Evolutionary conservation across 2,113 vertebrate genomes (phyloP), one percentile per base, ranked within the genome.

Genomic region (Halichoeres trimaculatus): DNA sequence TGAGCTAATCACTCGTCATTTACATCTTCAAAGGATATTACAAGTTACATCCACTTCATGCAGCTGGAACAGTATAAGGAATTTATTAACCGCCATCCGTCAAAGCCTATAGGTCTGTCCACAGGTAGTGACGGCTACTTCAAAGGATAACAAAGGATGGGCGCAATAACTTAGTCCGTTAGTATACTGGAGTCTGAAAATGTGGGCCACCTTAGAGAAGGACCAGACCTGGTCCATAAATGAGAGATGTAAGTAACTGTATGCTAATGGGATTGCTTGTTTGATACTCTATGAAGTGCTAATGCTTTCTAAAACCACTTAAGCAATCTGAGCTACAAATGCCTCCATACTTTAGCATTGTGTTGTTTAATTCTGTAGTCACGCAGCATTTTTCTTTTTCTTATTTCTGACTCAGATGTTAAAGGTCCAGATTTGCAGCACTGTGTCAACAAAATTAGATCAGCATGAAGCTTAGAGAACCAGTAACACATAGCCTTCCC

Each of bases 1-100:
- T 68, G 66, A 87, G 82, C 82, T 86, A 87, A 89, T 85, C 80
- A 85, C 80, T 81, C 78, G 75, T 85, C 83, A 90, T 86, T 90
- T 84, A 77, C 61, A 85, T 85, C 71, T 85, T 84, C 66, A 68
- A 65, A 83, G 73, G 73, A 87, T 84, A 80, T 67, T 73, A 45
- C 62, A 76, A 84, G 50, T 81, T 87, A 38, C 69, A 85, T 59
- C 67, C 55, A 60, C 70, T 85, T 62, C 54, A 83, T 83, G 77
- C 47, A 55, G 59, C 76, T 76, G 71, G 59, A 75, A 68, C 61
- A 60, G 76, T 69, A 81, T 58, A 57, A 62, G 47, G 53, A 62
- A 78, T 66, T 48, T 61, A 72, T 76, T 74, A 87, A 78, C 23
- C 3, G 9, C 4, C 70, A 41, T 35, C 48, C 60, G 60, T 45